These are phyloP conservation scores for Tortricodes alternella DNA, from an alignment of 2,888 invertebrate species.

Conservation along the genomic window DNA sequence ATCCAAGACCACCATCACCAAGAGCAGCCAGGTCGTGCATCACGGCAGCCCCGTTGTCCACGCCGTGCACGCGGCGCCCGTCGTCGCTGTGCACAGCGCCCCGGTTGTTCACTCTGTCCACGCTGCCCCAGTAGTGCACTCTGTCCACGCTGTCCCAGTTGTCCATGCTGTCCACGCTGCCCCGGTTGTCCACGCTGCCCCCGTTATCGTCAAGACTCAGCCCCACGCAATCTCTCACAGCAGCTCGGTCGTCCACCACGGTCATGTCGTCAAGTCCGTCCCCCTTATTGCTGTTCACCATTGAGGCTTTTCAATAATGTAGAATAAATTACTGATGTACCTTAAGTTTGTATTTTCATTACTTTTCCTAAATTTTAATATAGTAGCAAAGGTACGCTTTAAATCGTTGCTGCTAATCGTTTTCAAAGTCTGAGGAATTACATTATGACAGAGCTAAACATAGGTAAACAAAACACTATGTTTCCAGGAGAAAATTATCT, in stretches of 20 bases:
- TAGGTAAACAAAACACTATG: too few relatives aligned
- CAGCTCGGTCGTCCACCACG: constrained; percentile 68
- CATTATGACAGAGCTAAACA: too few relatives aligned
- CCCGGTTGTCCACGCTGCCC: constrained; percentile 52
- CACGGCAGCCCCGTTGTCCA: constrained; percentile 63
- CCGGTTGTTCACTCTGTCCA: constrained; percentile 43
- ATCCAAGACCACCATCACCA: constrained; percentile 72
- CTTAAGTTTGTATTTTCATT: constrained; percentile 26
- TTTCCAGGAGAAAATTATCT: too few relatives aligned
- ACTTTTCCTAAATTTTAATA: background rate
- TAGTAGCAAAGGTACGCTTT: too few relatives aligned
- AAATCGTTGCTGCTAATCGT: too few relatives aligned
- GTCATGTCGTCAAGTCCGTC: constrained; percentile 65
- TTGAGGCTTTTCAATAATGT: constrained; percentile 39
- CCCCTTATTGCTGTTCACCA: constrained; percentile 67
- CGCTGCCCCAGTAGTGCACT: constrained; percentile 48
- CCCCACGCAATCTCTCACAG: constrained; percentile 64
- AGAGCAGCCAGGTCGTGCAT: constrained; percentile 75
- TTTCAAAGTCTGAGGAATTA: too few relatives aligned
- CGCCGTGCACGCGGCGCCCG: constrained; percentile 36
- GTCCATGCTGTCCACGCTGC: constrained; percentile 44
- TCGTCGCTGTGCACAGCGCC: constrained; percentile 38
- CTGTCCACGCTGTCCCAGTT: constrained; percentile 40
- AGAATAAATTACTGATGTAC: constrained; percentile 41
- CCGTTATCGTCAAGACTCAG: constrained; percentile 67